Conservation (phyloP, 2,888 invertebrate genomes). For the Brachypalpus laphriformis region DNA sequence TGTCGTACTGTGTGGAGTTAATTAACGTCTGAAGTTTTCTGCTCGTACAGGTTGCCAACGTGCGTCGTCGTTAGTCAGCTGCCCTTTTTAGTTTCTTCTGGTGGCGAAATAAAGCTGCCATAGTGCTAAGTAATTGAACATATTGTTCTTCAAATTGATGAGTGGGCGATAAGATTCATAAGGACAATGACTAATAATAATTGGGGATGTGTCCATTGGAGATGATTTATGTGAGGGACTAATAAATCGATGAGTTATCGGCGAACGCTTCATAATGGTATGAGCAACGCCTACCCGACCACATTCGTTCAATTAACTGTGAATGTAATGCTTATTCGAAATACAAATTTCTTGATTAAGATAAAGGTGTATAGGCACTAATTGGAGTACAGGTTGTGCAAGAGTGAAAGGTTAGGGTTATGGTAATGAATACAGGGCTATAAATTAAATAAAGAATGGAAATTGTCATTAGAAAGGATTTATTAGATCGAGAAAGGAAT, state of each 20-base stretch:
- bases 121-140: conserved; percentile 51
- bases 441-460: no score
- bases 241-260: conserved; percentile 43
- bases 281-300: background rate
- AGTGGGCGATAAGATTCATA: conserved; percentile 15
- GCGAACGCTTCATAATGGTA: background rate
- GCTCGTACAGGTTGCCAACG: background rate
- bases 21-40: conserved; percentile 33
- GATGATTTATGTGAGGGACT: conserved; percentile 24
- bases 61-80: background rate
- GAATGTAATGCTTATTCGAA: background rate
- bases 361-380: background rate
- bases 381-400: background rate
- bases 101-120: background rate
- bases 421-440: no score
- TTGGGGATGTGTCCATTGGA: conserved; percentile 29
- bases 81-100: background rate
- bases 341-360: background rate
- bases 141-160: conserved; percentile 37
- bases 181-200: conserved; percentile 43
- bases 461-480: no score
- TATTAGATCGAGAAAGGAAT: no score
- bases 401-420: no score
- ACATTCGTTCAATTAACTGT: background rate
- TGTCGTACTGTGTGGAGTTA: conserved; percentile 13